Percentiles rank a stretch among this genome's conserved stretches.
These are phyloP conservation scores for Zhuqinia jingwanae DNA, from an alignment of 2,888 invertebrate genomes.

Conservation along the genomic window DNA sequence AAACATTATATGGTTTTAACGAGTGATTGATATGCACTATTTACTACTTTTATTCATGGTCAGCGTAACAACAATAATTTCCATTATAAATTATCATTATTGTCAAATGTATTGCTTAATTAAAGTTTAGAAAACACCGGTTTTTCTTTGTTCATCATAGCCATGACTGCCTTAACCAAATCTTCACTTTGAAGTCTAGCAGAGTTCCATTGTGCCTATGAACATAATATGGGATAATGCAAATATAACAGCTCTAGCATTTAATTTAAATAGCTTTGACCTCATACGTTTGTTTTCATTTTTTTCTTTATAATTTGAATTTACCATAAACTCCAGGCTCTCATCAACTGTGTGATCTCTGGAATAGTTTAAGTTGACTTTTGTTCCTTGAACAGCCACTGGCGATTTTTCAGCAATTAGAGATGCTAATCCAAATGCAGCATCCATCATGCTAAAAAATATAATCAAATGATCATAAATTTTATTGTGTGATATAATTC, in stretches of 20 bases:
- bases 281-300: not conserved
- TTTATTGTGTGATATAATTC: no score
- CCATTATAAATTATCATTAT: no score
- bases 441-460: slow-evolving; percentile 85
- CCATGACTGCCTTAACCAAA: slow-evolving; percentile 89
- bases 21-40: no score
- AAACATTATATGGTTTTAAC: no score
- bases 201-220: slow-evolving; percentile 90
- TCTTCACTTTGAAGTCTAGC: slow-evolving; percentile 96
- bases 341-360: slow-evolving; percentile 93
- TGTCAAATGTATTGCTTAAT: no score
- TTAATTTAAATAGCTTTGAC: not conserved
- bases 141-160: slow-evolving; percentile 85
- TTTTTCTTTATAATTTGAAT: no score
- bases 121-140: slow-evolving; percentile 55
- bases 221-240: not conserved
- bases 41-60: no score
- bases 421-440: slow-evolving; percentile 88
- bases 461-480: no score
- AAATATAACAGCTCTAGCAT: not conserved
- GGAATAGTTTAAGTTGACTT: slow-evolving; percentile 91
- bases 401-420: slow-evolving; percentile 94
- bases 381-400: slow-evolving; percentile 96
- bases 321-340: slow-evolving; percentile 94
- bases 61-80: no score